These are phyloP conservation scores for Lepidonotus clava DNA, from an alignment of 2,888 invertebrate species.

Conservation along the genomic window DNA sequence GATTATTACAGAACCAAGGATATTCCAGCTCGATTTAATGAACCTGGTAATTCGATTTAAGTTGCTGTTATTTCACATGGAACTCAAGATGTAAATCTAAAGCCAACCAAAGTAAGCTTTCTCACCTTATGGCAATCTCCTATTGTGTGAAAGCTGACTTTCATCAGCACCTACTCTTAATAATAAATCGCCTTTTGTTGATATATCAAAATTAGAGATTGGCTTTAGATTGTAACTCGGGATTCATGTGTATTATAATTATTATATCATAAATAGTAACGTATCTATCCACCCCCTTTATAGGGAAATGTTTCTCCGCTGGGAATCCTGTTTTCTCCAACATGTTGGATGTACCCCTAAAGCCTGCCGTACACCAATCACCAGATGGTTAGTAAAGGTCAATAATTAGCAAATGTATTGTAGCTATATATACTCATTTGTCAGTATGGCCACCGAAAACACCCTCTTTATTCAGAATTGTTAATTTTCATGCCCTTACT, in stretches of 20 bases:
- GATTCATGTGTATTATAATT: neutral
- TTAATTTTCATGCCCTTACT: no score
- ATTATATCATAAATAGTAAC: conserved; percentile 16
- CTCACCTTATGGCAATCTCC: no score
- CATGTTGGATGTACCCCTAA: conserved; percentile 41
- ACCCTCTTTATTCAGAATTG: no score
- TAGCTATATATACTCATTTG: no score
- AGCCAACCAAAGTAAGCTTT: no score
- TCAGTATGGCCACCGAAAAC: no score
- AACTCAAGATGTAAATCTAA: no score
- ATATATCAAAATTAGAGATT: neutral
- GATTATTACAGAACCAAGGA: conserved; percentile 76
- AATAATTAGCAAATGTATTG: neutral
- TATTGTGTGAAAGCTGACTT: no score
- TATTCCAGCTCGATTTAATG: conserved; percentile 79
- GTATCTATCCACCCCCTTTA: neutral
- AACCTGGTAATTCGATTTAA: conserved; percentile 73
- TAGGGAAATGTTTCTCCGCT: conserved; percentile 55
- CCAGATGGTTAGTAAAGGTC: conserved; percentile 59
- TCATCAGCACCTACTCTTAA: no score
- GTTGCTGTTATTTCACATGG: neutral
- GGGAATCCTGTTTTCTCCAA: conserved; percentile 64
- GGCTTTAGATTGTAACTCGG: neutral
- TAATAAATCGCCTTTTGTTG: neutral
- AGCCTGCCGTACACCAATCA: conserved; percentile 4